Base-by-base conservation (phyloP, 2,797 vertebrate genomes). In the Nyctalus aviator region DNA sequence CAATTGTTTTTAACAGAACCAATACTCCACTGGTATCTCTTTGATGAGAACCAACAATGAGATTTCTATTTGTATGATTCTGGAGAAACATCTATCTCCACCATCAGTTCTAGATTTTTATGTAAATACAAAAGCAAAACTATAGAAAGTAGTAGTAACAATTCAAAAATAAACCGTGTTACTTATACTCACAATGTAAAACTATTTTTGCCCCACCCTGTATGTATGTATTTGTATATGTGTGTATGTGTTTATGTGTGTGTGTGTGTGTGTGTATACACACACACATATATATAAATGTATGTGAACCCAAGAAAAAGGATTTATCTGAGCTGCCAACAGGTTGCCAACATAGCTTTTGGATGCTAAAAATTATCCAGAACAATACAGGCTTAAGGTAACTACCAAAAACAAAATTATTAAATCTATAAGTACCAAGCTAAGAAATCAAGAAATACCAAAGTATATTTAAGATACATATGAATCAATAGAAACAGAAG, bases 401-500 rank as follows among this genome's bases (percentile, higher is more conserved):
- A 89, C 30, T 35, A 94, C 41, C 18, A 50, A 66, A 66, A 90
- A 46, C 48, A 78, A 75, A 73, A 59, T 84, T 88, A 87, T 90
- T 2, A 46, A 93, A 93, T 82, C 50, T 89, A 20, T 32, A 94
- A 91, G 53, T 85, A 71, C 75, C 92, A 93, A 69, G 23, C 46
- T 96, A 95, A 96, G 69, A 87, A 96, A 97, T 23, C 68, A 90
- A 84, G 78, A 82, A 86, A 6, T 89, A 93, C 44, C 55, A 87
- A 44, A 27, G 6, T 20, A 77, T 69, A 96, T 55, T 55, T 91
- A 88, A 95, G 59, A 84, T 59, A 62, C 27, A 62, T 30, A 97
- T 14, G 30, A 92, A 94, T 84, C 85, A 95, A 96, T 8, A 94
- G 84, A 23, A 37, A 90, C 64, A 95, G 90, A 96, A 84, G 50